These are phyloP conservation scores for Tachuris rubrigastra DNA, from an alignment of 2,113 vertebrate genomes.

Conservation along the genomic window DNA sequence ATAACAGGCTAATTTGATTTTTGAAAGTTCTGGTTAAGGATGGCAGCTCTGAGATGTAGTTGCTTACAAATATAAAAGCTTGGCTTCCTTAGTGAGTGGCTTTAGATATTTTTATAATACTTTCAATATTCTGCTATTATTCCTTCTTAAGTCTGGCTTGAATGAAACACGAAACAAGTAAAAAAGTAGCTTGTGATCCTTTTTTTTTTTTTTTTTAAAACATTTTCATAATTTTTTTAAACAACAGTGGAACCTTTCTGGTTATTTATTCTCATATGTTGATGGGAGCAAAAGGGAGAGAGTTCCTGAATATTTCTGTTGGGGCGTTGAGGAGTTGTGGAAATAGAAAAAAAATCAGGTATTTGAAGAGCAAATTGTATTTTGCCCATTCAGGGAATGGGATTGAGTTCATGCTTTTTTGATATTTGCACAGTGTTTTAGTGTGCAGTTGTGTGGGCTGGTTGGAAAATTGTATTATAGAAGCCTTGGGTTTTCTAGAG, in stretches of 20 bases:
- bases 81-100: background rate
- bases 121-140: background rate
- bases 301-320: background rate
- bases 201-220: background rate
- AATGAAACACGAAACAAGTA: background rate
- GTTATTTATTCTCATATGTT: background rate
- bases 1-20: background rate
- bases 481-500: background rate
- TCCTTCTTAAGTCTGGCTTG: background rate
- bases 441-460: background rate
- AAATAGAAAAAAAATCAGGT: background rate
- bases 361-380: background rate
- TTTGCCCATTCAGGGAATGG: background rate
- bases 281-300: background rate
- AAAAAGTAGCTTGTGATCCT: background rate
- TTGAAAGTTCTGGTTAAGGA: background rate
- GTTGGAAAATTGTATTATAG: background rate
- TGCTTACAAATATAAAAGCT: conserved; percentile 20
- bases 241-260: background rate
- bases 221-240: background rate
- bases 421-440: background rate
- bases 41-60: background rate
- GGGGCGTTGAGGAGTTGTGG: background rate
- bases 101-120: background rate
- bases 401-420: background rate